These are phyloP conservation scores for Crepidodera aurea DNA, from an alignment of 2,888 invertebrate genomes.

Conservation along the genomic window DNA sequence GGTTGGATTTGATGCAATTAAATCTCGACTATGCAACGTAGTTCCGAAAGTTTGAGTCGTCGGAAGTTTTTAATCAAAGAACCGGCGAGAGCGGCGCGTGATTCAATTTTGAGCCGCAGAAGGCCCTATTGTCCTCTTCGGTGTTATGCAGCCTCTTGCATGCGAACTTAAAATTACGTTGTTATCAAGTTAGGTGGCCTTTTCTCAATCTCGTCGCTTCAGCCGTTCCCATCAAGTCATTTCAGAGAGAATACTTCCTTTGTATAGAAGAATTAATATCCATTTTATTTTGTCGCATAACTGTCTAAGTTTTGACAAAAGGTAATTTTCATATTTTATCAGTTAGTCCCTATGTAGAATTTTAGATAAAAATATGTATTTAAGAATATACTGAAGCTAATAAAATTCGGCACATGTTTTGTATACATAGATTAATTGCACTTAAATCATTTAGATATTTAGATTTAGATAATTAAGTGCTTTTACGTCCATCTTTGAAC, in stretches of 20 bases:
- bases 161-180: constrained; percentile 57
- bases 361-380: no score
- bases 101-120: constrained; percentile 57
- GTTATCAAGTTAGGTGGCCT: constrained; percentile 55
- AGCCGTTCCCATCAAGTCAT: constrained; percentile 32
- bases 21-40: constrained; percentile 54
- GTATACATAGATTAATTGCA: no score
- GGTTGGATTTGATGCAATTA: constrained; percentile 56
- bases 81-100: constrained; percentile 46
- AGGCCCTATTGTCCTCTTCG: constrained; percentile 54
- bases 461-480: no score
- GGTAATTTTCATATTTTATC: neutral
- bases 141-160: constrained; percentile 53
- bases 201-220: constrained; percentile 34
- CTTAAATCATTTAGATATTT: no score
- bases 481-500: no score
- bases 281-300: constrained; percentile 24
- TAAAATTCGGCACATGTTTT: no score
- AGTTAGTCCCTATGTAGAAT: no score
- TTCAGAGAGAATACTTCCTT: constrained; percentile 26
- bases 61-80: constrained; percentile 57
- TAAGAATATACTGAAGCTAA: no score
- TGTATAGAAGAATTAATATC: constrained; percentile 36
- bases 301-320: constrained; percentile 6
- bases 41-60: constrained; percentile 54